Base-by-base conservation (phyloP, 2,797 vertebrate species). In the Epinephelus malabaricus region DNA sequence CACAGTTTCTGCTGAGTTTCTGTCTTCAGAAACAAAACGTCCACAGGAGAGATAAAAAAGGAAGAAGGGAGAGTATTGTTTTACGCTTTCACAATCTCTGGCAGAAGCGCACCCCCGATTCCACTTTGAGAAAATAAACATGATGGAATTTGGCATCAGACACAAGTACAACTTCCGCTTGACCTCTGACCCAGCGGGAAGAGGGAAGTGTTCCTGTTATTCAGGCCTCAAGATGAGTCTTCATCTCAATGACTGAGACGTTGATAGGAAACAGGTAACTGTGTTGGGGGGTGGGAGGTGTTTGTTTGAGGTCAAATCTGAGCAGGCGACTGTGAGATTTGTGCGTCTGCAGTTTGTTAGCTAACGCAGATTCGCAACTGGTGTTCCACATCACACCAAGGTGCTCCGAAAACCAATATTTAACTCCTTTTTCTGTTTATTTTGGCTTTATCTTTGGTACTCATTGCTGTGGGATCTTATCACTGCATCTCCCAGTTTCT, bases 61-160 rank as follows among this genome's bases (percentile, higher is more conserved):
- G 58, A 86, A 84, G 61, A 68, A 53, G 67, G 55, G 71, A 88
- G 85, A 87, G 87, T 89, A 91, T 92, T 90, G 88, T 94, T 92
- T 93, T 81, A 89, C 69, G 10, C 86, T 92, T 91, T 94, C 84
- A 83, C 78, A 92, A 89, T 92, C 83, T 84, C 79, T 89, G 90
- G 90, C 66, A 61, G 72, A 38, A 86, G 72, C 27, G 21, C 40
- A 34, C 10, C 55, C 46, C 74, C 1, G 65, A 93, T 87, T 90
- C 81, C 67, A 78, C 89, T 87, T 84, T 87, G 91, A 92, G 86
- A 92, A 95, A 95, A 95, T 84, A 95, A 95, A 94, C 93, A 92
- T 70, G 25, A 79, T 87, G 92, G 93, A 94, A 95, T 95, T 90
- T 92, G 89, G 93, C 90, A 93, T 89, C 85, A 87, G 89, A 91